Conservation (phyloP, 2,888 invertebrate genomes). For the Malthinus seriepunctatus region DNA sequence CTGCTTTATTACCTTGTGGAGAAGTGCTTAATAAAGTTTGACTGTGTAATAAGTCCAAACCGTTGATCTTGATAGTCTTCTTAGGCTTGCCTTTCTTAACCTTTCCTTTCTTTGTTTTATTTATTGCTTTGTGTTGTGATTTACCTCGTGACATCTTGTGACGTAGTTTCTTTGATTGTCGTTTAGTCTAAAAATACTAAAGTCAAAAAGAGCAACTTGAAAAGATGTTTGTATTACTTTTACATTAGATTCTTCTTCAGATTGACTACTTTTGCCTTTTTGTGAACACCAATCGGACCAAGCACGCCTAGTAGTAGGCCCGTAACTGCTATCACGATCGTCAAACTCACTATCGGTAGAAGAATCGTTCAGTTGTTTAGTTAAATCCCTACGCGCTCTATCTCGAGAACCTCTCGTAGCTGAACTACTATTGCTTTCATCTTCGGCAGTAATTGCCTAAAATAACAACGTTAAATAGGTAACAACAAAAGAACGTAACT, state of each 20-base stretch:
- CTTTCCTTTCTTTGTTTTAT: conserved; percentile 60
- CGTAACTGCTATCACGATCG: conserved; percentile 56
- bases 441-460: conserved; percentile 36
- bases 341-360: conserved; percentile 51
- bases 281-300: conserved; percentile 75
- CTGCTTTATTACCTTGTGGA: conserved; percentile 61
- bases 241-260: conserved; percentile 61
- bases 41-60: conserved; percentile 85
- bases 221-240: conserved; percentile 39
- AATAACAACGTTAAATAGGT: background rate
- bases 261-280: conserved; percentile 64
- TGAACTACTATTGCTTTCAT: conserved; percentile 38
- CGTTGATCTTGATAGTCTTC: conserved; percentile 77
- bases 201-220: too few relatives aligned
- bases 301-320: conserved; percentile 72
- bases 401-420: conserved; percentile 50
- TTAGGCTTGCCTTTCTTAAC: conserved; percentile 65
- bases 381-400: conserved; percentile 58
- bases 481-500: background rate
- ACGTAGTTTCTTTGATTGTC: conserved; percentile 53
- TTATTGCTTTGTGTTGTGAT: conserved; percentile 44
- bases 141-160: conserved; percentile 57
- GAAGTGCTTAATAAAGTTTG: conserved; percentile 88
- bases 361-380: conserved; percentile 57
- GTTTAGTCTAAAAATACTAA: too few relatives aligned